phyloP scores from a whole-genome alignment of 2,797 vertebrate species.

The Pachyuromys duprasi region DNA sequence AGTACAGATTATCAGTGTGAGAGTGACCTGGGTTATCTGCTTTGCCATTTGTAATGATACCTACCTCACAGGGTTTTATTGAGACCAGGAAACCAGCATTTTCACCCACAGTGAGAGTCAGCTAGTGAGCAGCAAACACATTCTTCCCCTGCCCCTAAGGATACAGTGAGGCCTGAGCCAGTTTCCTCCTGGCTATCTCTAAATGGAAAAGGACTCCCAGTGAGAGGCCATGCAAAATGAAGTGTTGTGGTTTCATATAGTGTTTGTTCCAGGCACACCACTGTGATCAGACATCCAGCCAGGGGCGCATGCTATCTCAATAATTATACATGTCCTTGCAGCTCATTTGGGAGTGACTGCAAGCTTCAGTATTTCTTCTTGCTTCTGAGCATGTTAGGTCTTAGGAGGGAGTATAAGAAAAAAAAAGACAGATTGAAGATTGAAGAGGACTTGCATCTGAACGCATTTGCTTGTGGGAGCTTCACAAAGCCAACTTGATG shows the following conservation, averaged over 20 bases:
- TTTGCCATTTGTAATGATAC: neutral
- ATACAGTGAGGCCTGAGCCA: neutral
- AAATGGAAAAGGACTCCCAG: constrained; percentile 45
- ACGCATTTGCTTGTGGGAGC: neutral
- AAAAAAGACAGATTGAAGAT: neutral
- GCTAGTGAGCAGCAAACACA: constrained; percentile 2
- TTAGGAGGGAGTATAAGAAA: neutral
- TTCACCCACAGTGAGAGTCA: neutral
- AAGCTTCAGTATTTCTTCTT: neutral
- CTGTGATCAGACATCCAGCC: neutral
- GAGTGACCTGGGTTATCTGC: neutral
- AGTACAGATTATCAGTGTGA: neutral
- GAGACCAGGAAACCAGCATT: neutral
- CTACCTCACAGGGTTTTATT: neutral
- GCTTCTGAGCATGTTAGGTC: neutral
- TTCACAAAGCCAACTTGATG: neutral
- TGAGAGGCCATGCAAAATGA: constrained; percentile 44
- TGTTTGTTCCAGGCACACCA: neutral
- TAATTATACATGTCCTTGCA: constrained; percentile 6
- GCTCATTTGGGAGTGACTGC: neutral
- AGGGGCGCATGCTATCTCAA: neutral
- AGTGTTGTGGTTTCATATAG: constrained; percentile 29
- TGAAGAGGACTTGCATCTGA: neutral
- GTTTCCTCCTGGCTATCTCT: neutral
- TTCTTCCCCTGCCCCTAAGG: neutral